Conservation (phyloP, 2,888 invertebrate genomes). For the Drosophila eohydei region DNA sequence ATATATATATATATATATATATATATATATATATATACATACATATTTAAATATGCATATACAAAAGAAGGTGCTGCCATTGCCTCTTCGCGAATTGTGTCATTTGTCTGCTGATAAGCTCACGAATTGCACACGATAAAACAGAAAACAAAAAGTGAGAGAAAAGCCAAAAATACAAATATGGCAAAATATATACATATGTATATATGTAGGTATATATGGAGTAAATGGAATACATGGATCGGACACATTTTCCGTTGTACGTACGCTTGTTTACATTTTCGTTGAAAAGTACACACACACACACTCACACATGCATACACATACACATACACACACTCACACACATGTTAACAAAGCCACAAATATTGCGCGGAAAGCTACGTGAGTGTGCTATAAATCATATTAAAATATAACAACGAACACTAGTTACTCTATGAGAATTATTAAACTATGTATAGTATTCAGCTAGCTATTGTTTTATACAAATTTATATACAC, state of each 20-base stretch:
- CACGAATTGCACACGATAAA: conserved; percentile 22
- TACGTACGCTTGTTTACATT: conserved; percentile 34
- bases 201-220: background rate
- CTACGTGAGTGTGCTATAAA: conserved; percentile 2
- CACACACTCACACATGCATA: background rate
- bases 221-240: conserved; percentile 17
- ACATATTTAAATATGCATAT: conserved; percentile 32
- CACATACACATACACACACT: background rate
- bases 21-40: conserved; percentile 24
- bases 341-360: conserved; percentile 3
- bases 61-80: conserved; percentile 15
- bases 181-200: conserved; percentile 4
- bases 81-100: conserved; percentile 62
- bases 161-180: conserved; percentile 14
- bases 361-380: background rate
- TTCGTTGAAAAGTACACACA: conserved; percentile 3
- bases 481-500: too few relatives aligned
- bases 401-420: background rate
- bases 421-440: conserved; percentile 16
- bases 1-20: conserved; percentile 19
- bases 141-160: conserved; percentile 10
- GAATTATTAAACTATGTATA: background rate
- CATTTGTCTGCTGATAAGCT: conserved; percentile 61
- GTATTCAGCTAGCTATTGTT: background rate
- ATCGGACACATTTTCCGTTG: conserved; percentile 9